These are phyloP conservation scores for Ectropis grisescens DNA, from an alignment of 1,140 invertebrate species.

Conservation along the genomic window DNA sequence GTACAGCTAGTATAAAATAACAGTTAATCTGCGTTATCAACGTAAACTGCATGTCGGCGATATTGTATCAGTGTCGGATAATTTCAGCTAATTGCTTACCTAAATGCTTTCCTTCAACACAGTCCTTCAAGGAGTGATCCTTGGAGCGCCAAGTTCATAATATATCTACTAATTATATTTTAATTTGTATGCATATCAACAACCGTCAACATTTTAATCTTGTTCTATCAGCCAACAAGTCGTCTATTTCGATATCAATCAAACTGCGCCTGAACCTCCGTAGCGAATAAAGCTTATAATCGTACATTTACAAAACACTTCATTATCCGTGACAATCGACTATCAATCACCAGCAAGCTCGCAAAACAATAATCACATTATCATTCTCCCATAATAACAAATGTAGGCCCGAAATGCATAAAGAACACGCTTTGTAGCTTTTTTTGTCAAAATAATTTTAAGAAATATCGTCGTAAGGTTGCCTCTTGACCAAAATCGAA, in stretches of 20 bases:
- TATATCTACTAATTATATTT: no score
- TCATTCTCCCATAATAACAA: constrained; percentile 67
- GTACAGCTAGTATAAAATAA: no score
- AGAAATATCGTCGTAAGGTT: constrained; percentile 52
- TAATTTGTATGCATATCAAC: no score
- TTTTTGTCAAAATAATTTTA: constrained; percentile 52
- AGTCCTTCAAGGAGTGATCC: no score
- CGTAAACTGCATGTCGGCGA: no score
- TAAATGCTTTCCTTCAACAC: no score
- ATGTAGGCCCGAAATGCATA: constrained; percentile 62
- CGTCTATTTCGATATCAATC: constrained; percentile 1
- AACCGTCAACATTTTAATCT: no score
- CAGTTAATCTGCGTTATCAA: no score
- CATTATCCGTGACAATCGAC: constrained; percentile 63
- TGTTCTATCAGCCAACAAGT: constrained; percentile 5
- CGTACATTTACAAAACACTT: constrained; percentile 48
- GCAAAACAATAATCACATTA: constrained; percentile 70
- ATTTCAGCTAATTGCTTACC: no score
- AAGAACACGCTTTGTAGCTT: constrained; percentile 54
- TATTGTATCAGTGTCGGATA: no score
- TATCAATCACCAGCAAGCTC: constrained; percentile 60
- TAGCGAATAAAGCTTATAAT: constrained; percentile 39
- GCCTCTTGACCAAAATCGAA: constrained; percentile 48
- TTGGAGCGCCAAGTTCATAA: no score
- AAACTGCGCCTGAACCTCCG: constrained; percentile 18